Conservation (phyloP, 2,113 vertebrate species). For the Carassius carassius region DNA sequence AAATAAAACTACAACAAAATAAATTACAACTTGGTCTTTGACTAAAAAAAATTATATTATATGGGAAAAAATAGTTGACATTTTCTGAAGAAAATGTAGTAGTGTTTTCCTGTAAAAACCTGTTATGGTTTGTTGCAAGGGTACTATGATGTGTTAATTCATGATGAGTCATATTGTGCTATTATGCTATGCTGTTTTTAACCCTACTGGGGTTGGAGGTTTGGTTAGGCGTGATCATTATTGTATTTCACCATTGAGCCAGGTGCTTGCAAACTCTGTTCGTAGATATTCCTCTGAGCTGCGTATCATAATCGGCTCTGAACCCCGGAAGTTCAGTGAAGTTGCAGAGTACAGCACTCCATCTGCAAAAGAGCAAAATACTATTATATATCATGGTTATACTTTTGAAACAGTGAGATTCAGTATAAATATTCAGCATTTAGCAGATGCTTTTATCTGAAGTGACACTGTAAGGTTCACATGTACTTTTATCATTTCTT, state of each 20-base stretch:
- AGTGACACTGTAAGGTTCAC: too few relatives aligned
- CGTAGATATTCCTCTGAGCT: constrained; percentile 67
- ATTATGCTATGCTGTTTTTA: background rate
- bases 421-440: too few relatives aligned
- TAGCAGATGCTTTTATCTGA: too few relatives aligned
- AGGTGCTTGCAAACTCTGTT: constrained; percentile 75
- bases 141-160: background rate
- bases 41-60: too few relatives aligned
- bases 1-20: too few relatives aligned
- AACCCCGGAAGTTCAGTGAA: constrained; percentile 81
- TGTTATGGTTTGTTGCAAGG: background rate
- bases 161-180: too few relatives aligned
- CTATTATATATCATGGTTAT: too few relatives aligned
- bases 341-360: constrained; percentile 80
- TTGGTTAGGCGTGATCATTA: background rate
- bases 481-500: too few relatives aligned
- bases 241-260: constrained; percentile 73
- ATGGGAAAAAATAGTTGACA: background rate
- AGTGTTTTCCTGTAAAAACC: too few relatives aligned
- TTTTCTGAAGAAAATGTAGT: background rate
- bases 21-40: too few relatives aligned
- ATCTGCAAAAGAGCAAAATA: constrained; percentile 66
- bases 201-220: background rate
- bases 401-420: too few relatives aligned
- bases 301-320: constrained; percentile 72